Evolutionary conservation across 2,113 vertebrate species (phyloP), one percentile per base, ranked within the genome.

Genomic region (Clarias macrocephalus): DNA sequence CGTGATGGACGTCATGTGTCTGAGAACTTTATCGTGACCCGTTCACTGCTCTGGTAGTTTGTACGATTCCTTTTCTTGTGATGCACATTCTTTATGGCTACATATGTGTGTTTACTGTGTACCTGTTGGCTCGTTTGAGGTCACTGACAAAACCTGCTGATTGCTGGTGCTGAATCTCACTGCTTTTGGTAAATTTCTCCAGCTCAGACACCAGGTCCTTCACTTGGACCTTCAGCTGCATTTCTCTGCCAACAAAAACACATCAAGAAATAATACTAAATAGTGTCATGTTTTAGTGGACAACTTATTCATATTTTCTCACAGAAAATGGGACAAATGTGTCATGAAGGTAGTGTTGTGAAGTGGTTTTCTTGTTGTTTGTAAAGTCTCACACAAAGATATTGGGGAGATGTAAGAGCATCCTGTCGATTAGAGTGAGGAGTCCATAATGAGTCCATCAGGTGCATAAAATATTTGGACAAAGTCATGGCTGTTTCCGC

Each of bases 61-160:
- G 42, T 42, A 42, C 4, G 42, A 42, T 42, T 42, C 42, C 42
- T 42, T 42, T 42, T 42, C 42, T 42, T 42, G 42, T 42, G 5
- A 42, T 7, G 42, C 6, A 5, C 42, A 42, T 42, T 42, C 42
- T 42, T 7, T 6, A 42, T 42, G 42, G 42, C 48, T 7, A 48
- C 19, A 25, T 73, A 11, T 25, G 3, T 7, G 19, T 48, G 37
- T 11, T 15, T 3, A 25, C 13, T 37, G 37, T 63, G 66, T 93
- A 97, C 96, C 96, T 97, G 95, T 97, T 97, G 37, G 96, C 97
- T 85, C 96, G 92, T 91, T 97, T 97, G 16, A 97, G 93, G 91
- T 97, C 97, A 79, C 96, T 97, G 21, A 97, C 95, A 56, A 97
- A 97, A 91, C 97, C 97, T 0, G 96, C 96, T 0, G 96, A 97